Evolutionary conservation across 2,797 vertebrate species (phyloP), one percentile per base, ranked within the genome.

Genomic region (Microchirus variegatus): DNA sequence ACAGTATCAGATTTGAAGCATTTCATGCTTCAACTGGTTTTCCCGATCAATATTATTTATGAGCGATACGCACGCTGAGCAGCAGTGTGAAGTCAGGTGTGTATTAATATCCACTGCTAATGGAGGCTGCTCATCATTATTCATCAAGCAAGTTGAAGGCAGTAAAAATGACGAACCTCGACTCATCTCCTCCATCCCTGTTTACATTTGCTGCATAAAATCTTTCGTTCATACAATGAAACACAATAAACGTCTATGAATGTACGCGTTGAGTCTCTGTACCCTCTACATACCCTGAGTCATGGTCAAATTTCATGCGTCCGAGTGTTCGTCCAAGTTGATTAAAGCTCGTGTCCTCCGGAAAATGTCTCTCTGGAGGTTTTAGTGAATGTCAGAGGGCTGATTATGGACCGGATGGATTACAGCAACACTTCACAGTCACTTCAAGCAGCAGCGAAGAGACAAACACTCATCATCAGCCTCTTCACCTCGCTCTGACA

Each of bases 331-430:
- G 44, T 8, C 11, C 15, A 47, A 3, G 0, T 37, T 42, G 63
- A 61, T 26, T 31, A 31, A 31, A 31, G 13, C 12, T 36, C n/a
- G 40, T 14, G 64, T 48, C 66, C 45, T 70, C 26, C 18, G 50
- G 16, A 73, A 22, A 63, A 14, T 11, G 58, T 62, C 36, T 36
- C 49, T 43, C 5, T 48, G 44, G 59, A 67, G 53, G 11, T 54
- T 62, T 73, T 26, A 55, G 35, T 77, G 63, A 66, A 59, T 69
- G 16, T 14, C 49, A 75, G 42, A 70, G 56, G 52, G 42, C 69
- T 73, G 44, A 66, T 72, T 73, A 63, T 61, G 41, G 53, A 56
- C 37, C 43, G 62, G 74, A 79, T 57, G 63, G 66, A 63, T 59
- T 55, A 50, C 67, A 60, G 4, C 59, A 51, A 63, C 78, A 70